These are phyloP conservation scores for Epistrophe eligans DNA, from an alignment of 2,888 invertebrate species.

Conservation along the genomic window DNA sequence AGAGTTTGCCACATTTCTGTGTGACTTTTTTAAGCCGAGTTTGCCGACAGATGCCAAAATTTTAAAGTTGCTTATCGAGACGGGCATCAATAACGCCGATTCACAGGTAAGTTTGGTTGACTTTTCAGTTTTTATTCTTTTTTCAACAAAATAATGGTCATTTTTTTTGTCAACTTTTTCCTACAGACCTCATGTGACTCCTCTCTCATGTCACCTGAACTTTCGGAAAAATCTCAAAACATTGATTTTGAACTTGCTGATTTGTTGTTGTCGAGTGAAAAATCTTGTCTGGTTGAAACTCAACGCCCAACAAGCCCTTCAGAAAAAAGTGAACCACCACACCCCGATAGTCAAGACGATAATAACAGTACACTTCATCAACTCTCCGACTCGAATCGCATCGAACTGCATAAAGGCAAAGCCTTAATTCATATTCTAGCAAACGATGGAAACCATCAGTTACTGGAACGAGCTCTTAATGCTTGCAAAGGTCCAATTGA, in stretches of 20 bases:
- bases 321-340: conserved; percentile 82
- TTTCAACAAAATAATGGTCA: not conserved
- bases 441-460: conserved; percentile 89
- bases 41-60: conserved; percentile 89
- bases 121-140: not conserved
- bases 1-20: conserved; percentile 83
- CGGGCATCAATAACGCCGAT: conserved; percentile 87
- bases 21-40: conserved; percentile 86
- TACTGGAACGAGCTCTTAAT: conserved; percentile 87
- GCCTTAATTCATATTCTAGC: conserved; percentile 91
- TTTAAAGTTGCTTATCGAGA: conserved; percentile 89
- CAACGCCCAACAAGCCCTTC: conserved; percentile 83
- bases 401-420: conserved; percentile 86
- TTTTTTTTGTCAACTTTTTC: conserved; percentile 24
- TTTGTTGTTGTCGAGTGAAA: conserved; percentile 83
- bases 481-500: conserved; percentile 85
- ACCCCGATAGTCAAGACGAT: conserved; percentile 82
- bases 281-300: conserved; percentile 82
- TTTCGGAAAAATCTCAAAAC: conserved; percentile 83
- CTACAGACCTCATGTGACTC: conserved; percentile 82
- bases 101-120: conserved; percentile 78
- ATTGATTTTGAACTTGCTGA: conserved; percentile 84
- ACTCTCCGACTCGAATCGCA: conserved; percentile 83
- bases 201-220: conserved; percentile 83
- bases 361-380: conserved; percentile 83